Conservation (phyloP, 2,113 vertebrate genomes). For the Oceanites oceanicus region DNA sequence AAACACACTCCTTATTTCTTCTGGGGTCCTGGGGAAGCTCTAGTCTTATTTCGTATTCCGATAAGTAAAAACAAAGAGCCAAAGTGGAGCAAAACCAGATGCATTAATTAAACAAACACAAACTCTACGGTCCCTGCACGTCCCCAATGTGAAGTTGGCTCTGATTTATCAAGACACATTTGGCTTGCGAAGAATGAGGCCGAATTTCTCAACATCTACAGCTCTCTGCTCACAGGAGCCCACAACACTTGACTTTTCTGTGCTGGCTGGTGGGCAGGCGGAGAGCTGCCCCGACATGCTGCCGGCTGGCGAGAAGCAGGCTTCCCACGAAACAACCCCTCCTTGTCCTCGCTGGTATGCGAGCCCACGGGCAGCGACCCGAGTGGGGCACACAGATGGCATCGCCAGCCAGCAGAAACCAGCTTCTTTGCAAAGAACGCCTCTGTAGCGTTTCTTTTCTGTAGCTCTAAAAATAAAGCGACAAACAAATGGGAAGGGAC, state of each 20-base stretch:
- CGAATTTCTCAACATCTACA: not conserved
- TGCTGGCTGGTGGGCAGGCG: not conserved
- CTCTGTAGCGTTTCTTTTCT: not conserved
- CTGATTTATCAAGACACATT: conserved; percentile 16
- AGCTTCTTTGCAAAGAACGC: not conserved
- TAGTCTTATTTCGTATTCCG: not conserved
- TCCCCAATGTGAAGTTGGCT: not conserved
- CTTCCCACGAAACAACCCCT: not conserved
- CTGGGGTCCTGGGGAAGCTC: not conserved
- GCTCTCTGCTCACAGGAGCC: not conserved
- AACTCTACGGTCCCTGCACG: not conserved
- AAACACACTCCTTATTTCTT: not conserved
- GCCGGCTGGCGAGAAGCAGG: not conserved
- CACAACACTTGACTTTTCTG: not conserved
- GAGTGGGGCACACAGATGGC: not conserved
- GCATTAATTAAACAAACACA: conserved; percentile 31
- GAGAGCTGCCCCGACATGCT: not conserved
- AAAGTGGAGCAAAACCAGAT: conserved; percentile 48
- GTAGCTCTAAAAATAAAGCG: not conserved
- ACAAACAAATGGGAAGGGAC: not conserved
- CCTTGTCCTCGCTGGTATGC: not conserved
- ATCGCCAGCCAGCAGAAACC: not conserved
- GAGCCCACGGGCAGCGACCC: not conserved
- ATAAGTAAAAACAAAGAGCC: conserved; percentile 36
- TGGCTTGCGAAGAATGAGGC: not conserved